A percentile compares a stretch with the other conserved stretches of the same genome.
Conservation (phyloP, 2,113 vertebrate genomes). For the Forbesichthys papilliferus region DNA sequence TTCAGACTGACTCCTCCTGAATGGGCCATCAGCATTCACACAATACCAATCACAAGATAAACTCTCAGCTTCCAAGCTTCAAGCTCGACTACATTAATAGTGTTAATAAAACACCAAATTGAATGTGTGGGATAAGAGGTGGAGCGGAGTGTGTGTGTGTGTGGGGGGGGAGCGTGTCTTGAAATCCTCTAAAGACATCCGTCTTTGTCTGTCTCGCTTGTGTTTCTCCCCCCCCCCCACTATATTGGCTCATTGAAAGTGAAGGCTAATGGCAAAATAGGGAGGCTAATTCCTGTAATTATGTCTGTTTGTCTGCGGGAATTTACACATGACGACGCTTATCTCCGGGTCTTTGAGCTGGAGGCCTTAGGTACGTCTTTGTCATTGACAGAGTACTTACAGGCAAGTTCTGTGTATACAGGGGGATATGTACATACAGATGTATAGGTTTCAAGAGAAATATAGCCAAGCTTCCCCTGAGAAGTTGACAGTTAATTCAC, state of each 20-base stretch:
- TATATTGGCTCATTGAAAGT: constrained; percentile 72
- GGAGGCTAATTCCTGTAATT: constrained; percentile 79
- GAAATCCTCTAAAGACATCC: constrained; percentile 69
- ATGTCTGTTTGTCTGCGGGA: constrained; percentile 73
- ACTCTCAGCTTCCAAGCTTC: constrained; percentile 58
- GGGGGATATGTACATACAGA: constrained; percentile 45
- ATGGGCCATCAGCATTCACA: constrained; percentile 71
- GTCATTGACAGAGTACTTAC: constrained; percentile 48
- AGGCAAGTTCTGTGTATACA: constrained; percentile 63
- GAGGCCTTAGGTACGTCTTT: constrained; percentile 55
- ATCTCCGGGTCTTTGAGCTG: constrained; percentile 56
- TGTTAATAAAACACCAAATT: constrained; percentile 79
- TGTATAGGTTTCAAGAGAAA: constrained; percentile 42
- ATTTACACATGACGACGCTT: constrained; percentile 68
- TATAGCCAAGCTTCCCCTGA: constrained; percentile 22
- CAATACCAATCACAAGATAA: constrained; percentile 76
- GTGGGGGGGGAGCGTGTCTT: constrained; percentile 55
- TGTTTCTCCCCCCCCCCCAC: constrained; percentile 53
- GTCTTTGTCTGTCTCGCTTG: constrained; percentile 71
- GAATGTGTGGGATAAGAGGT: constrained; percentile 66
- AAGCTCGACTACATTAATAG: constrained; percentile 76
- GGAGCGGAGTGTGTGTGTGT: constrained; percentile 14
- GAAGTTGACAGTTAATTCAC: constrained; percentile 46
- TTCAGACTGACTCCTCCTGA: constrained; percentile 71
- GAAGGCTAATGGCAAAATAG: constrained; percentile 78